phyloP scores from a whole-genome alignment of 2,888 invertebrate genomes.

The Hirtodrosophila cameraria region DNA sequence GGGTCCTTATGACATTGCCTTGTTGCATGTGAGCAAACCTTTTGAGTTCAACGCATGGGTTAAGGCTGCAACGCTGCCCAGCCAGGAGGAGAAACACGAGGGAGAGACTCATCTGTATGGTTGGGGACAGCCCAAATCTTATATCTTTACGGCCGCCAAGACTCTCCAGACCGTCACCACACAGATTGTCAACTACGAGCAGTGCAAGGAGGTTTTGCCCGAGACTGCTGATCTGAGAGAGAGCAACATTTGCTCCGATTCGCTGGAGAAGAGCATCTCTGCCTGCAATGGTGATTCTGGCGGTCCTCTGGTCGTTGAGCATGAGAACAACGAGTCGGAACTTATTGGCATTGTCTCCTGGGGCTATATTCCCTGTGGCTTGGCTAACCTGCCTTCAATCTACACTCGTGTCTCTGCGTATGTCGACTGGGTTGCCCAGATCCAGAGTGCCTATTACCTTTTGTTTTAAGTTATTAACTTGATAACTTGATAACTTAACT shows the following conservation, averaged over 20 bases:
- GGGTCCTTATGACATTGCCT: constrained; percentile 86
- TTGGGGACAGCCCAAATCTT: constrained; percentile 83
- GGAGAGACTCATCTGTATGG: constrained; percentile 83
- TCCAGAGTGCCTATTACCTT: constrained; percentile 70
- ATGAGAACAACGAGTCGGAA: constrained; percentile 48
- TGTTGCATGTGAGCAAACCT: constrained; percentile 81
- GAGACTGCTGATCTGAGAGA: constrained; percentile 68
- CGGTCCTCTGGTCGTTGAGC: constrained; percentile 80
- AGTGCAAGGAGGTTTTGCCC: constrained; percentile 68
- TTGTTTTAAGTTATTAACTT: constrained; percentile 50
- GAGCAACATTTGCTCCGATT: constrained; percentile 84
- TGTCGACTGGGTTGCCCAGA: constrained; percentile 81
- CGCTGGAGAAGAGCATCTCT: constrained; percentile 82
- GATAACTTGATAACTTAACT: constrained; percentile 25
- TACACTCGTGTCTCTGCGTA: constrained; percentile 84
- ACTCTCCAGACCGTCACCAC: constrained; percentile 78
- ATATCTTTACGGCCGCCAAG: constrained; percentile 53
- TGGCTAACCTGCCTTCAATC: constrained; percentile 83
- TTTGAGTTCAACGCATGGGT: constrained; percentile 79
- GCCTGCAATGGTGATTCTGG: constrained; percentile 84
- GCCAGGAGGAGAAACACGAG: constrained; percentile 59
- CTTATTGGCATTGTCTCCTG: constrained; percentile 85
- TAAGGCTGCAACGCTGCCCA: constrained; percentile 82
- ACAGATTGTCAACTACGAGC: constrained; percentile 67
- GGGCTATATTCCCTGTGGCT: constrained; percentile 85